A percentile compares a stretch with the other conserved stretches of the same genome.
phyloP scores from a whole-genome alignment of 35 echinoderm and acorn worm species.

The Stichopus chloronotus region DNA sequence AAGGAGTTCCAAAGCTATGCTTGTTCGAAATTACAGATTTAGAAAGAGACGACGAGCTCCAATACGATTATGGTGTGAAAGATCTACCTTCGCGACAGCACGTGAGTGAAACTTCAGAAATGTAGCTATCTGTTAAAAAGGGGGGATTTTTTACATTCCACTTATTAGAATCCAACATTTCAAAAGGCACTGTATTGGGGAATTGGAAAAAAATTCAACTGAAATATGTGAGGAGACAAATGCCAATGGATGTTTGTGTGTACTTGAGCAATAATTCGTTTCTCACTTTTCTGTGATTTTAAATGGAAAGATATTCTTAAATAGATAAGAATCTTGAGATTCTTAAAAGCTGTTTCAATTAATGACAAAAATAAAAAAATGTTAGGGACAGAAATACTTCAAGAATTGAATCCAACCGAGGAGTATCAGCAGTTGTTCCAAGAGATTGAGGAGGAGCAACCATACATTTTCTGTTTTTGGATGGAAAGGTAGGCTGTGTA shows the following conservation, averaged over 20 bases:
- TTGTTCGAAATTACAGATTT: slow-evolving; percentile 61
- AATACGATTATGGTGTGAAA: slow-evolving; percentile 66
- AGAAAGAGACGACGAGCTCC: slow-evolving; percentile 29
- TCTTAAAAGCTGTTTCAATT: no score
- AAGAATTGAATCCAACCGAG: not conserved
- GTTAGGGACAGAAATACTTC: slow-evolving; percentile 37
- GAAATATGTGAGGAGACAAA: no score
- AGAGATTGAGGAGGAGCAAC: not conserved
- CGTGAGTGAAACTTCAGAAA: not conserved
- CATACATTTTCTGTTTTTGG: not conserved
- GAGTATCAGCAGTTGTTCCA: slow-evolving; percentile 37
- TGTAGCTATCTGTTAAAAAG: not conserved
- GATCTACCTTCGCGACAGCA: slow-evolving; percentile 67
- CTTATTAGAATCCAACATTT: no score
- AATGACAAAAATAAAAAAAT: no score
- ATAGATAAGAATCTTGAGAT: no score
- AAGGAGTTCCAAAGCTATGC: slow-evolving; percentile 35
- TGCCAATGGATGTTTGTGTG: no score
- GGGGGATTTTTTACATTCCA: no score
- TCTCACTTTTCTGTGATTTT: no score
- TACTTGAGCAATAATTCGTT: no score
- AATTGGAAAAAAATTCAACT: no score
- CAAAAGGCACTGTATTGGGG: no score
- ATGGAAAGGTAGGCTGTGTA: slow-evolving; percentile 51
- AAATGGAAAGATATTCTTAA: no score